Evolutionary conservation across 1,140 invertebrate genomes (phyloP), one percentile per base, ranked within the genome.

Genomic region (Muscidifurax raptorellus): DNA sequence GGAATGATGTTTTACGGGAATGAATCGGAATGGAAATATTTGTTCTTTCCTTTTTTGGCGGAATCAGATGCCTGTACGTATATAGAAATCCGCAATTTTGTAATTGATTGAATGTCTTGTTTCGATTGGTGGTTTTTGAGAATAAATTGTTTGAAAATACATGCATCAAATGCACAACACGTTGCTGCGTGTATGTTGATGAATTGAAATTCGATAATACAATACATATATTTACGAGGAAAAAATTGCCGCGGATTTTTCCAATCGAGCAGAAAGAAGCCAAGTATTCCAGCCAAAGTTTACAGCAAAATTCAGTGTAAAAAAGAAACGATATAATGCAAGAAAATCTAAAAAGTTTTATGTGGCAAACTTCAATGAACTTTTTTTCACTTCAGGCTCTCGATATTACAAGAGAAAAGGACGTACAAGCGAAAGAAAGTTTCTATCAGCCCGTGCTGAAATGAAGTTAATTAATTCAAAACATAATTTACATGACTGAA

Each of bases 381-480:
- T 47, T 76, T 76, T 27, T 47, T 69, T 9, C 4, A 0, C 52
- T 59, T 59, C 18, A n/a, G 4, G 22, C 52, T 59, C 52, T 69
- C 66, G 66, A 30, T 30, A 69, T 27, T 69, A 69, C 25, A 27
- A 69, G 28, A 28, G 66, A 27, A 30, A 25, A 28, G 4, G 0
- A 69, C 25, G 32, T n/a, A n/a, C n/a, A n/a, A n/a, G 28, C 64
- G 2, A n/a, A 64, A 27, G 9, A 74, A 82, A 82, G 44, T 74
- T 82, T 74, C n/a, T 30, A 47, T 52, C 13, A 59, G 32, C 13
- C 28, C 40, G 6, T 76, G 15, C 59, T 15, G 72, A 67, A 76
- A 67, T 44, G 52, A 44, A 82, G 52, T 82, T 67, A 67, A 82
- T 84, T 78, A 84, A 78, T 84, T 78, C 44, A 72, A 66, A 84